These are phyloP conservation scores for Synanthedon vespiformis DNA, from an alignment of 2,888 invertebrate species.

Conservation along the genomic window DNA sequence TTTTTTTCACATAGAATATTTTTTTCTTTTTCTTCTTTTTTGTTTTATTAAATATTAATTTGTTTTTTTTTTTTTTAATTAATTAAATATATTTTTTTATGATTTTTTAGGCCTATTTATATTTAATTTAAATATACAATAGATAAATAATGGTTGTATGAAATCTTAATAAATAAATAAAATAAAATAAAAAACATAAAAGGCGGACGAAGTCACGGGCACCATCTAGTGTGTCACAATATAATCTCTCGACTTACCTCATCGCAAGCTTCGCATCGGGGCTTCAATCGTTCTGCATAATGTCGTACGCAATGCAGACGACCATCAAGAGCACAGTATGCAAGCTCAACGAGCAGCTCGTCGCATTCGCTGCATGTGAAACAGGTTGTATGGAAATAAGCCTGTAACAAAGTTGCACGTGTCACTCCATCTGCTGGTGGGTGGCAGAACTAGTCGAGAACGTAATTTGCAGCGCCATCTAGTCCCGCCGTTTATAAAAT, in stretches of 20 bases:
- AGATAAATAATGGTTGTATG: no score
- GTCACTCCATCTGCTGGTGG: neutral
- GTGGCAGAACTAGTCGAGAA: neutral
- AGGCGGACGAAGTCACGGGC: no score
- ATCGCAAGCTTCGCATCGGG: constrained; percentile 96
- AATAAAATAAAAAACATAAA: no score
- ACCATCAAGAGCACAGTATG: constrained; percentile 93
- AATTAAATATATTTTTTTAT: no score
- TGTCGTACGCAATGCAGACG: constrained; percentile 93
- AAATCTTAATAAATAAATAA: no score
- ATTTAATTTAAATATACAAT: no score
- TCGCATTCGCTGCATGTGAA: constrained; percentile 90
- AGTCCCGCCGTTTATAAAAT: neutral
- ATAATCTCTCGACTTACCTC: constrained; percentile 80
- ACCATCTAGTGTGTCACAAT: neutral
- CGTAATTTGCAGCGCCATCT: constrained; percentile 19
- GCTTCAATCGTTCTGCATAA: constrained; percentile 95
- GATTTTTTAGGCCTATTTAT: no score
- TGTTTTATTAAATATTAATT: no score
- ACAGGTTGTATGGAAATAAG: constrained; percentile 92
- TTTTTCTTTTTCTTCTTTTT: no score
- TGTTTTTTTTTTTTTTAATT: no score
- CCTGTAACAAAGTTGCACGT: constrained; percentile 25
- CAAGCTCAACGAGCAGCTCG: constrained; percentile 94
- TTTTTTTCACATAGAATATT: no score